Base-by-base conservation (phyloP, 2,113 vertebrate species). In the Phaethon lepturus region DNA sequence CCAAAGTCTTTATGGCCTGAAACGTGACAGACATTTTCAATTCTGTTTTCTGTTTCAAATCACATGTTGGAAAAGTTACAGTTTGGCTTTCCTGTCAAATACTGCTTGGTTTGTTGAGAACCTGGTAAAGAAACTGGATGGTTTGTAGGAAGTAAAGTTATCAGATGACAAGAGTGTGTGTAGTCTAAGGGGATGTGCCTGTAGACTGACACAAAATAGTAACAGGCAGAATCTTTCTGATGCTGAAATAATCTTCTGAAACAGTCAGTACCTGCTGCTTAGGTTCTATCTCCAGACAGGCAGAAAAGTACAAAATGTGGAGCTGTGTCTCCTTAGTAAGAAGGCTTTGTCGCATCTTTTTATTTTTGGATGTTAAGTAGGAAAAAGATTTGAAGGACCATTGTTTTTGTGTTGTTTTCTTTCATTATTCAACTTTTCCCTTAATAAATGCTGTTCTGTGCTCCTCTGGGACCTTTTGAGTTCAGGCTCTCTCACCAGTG, bases 371-470 rank as follows among this genome's bases (percentile, higher is more conserved):
- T 50, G 64, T 62, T 68, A 87, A 95, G 86, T 80, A 85, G 86
- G 96, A 94, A 94, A 94, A 97, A 92, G 33, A 82, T 75, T 84
- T 58, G 86, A 91, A 86, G 79, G 76, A 42, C 84, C 49, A 93
- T 94, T 97, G 91, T 94, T 95, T 68, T 91, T 50, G 40, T 49
- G 64, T 38, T 93, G 76, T 81, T 94, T 90, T 72, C 89, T 87
- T 95, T 84, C 62, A 6, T 94, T 85, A 84, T 95, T 94, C 88
- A 95, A 60, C 73, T 78, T 91, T 91, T 89, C 86, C 93, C 71
- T 91, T 85, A 38, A 78, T 60, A 67, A 95, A 49, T 49, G 28
- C 68, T 66, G 60, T 40, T 93, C 69, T 53, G 14, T 56, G 69
- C 64, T 95, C 89, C 93, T 78, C 60, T 71, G 93, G 87, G 93